Base-by-base conservation (phyloP, 1,140 invertebrate genomes). In the Achatina immaculata region DNA sequence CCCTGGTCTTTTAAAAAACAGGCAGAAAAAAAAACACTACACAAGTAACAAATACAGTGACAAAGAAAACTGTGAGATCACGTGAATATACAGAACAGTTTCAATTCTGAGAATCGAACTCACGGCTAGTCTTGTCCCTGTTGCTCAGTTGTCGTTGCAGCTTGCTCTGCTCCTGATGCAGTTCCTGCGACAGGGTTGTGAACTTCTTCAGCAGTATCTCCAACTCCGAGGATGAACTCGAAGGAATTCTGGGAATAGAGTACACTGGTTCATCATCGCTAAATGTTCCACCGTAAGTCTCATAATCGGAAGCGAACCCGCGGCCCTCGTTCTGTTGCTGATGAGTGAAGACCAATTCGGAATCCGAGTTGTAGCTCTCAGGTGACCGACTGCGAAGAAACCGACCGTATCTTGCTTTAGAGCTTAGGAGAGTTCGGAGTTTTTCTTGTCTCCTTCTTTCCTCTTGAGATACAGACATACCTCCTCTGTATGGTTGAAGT, bases 341-440 rank as follows among this genome's bases (percentile, higher is more conserved):
- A 62, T 85, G 84, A 40, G 86, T 86, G 81, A 89, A 88, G n/a
- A 89, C 74, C 40, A 90, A 75, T 82, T 99, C 97, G 0, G 97
- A 98, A 88, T 99, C 97, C 24, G 97, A 98, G 43, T 90, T 91
- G 82, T 91, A 91, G 81, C 88, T 88, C 69, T 90, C 90, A 2
- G 90, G 90, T 16, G 90, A 91, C 19, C 87, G 77, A 68, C 88
- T 88, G 0, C 88, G 68, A 45, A 84, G 82, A 36, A 86, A 71
- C n/a, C 85, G 83, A 34, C 85, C 86, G 77, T 88, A 90, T 82
- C 85, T 85, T n/a, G 88, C 83, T 83, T 88, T 90, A 55, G 86
- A 86, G 82, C 88, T 87, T 78, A 90, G 82, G 79, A 90, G 86
- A 74, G 87, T 87, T 58, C 86, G 86, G 45, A 90, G 83, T 66